These are phyloP conservation scores for Labroides dimidiatus DNA, from an alignment of 2,797 vertebrate genomes.

Conservation along the genomic window DNA sequence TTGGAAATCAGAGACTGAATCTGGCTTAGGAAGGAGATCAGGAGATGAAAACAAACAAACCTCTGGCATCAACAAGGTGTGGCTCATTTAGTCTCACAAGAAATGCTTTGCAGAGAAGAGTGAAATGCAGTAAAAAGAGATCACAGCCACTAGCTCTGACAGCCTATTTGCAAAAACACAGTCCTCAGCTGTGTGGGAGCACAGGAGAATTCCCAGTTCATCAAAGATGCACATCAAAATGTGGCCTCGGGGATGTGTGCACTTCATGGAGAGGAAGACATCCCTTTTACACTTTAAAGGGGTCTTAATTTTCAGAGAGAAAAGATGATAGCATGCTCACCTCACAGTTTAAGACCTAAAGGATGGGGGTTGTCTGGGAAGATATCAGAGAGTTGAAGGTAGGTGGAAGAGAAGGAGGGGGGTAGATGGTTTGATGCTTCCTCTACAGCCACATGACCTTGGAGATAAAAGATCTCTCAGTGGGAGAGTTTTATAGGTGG, in stretches of 20 bases:
- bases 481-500: conserved; percentile 14
- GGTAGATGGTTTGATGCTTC: conserved; percentile 2
- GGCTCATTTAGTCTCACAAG: conserved; percentile 41
- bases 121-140: conserved; percentile 50
- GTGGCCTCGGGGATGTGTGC: conserved; percentile 63
- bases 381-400: conserved; percentile 36
- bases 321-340: conserved; percentile 51
- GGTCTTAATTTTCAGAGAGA: conserved; percentile 63
- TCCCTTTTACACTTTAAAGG: conserved; percentile 67
- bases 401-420: conserved; percentile 14
- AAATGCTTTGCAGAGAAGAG: conserved; percentile 23
- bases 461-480: conserved; percentile 43
- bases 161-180: conserved; percentile 69
- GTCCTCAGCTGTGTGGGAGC: conserved; percentile 61
- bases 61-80: conserved; percentile 15
- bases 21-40: not conserved
- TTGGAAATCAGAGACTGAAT: conserved; percentile 16
- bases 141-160: conserved; percentile 54
- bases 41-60: conserved; percentile 35
- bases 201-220: conserved; percentile 75
- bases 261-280: conserved; percentile 55
- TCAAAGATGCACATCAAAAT: conserved; percentile 80
- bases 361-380: conserved; percentile 24
- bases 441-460: conserved; percentile 46
- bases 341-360: conserved; percentile 47